Evolutionary conservation across 2,113 vertebrate genomes (phyloP).

Genomic region (Piprites chloris): DNA sequence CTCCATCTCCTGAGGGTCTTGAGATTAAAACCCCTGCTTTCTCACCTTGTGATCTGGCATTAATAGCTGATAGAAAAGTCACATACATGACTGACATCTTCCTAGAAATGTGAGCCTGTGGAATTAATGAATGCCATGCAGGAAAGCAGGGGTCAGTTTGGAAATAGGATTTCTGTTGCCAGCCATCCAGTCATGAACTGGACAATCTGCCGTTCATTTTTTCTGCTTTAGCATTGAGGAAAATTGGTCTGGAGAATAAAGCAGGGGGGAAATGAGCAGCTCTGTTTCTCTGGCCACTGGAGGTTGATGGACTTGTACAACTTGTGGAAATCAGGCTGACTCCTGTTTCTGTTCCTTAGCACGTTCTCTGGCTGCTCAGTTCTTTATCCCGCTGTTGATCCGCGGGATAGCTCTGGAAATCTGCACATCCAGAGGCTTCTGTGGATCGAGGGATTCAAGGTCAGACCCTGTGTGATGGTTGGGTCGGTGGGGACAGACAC

Average conservation of each 20-base stretch:
- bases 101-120: constrained; percentile 54
- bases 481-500: background rate
- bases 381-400: background rate
- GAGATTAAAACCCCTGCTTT: constrained; percentile 62
- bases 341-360: background rate
- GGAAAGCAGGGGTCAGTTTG: constrained; percentile 52
- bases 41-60: constrained; percentile 59
- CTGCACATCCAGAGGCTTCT: background rate
- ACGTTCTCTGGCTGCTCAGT: background rate
- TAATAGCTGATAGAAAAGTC: constrained; percentile 63
- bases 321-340: constrained; percentile 2
- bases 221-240: background rate
- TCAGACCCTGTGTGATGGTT: fast-evolving
- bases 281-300: background rate
- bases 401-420: background rate
- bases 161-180: constrained; percentile 51
- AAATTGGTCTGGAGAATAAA: constrained; percentile 52
- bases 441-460: background rate
- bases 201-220: constrained; percentile 47
- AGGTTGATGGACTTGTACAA: constrained; percentile 14
- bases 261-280: background rate
- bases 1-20: constrained; percentile 57
- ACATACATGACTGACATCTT: constrained; percentile 68
- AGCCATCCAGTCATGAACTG: constrained; percentile 52
- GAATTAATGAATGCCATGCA: constrained; percentile 69